A percentile compares a stretch with the other conserved stretches of the same genome.
These are phyloP conservation scores for Drepana arcuata DNA, from an alignment of 1,140 invertebrate genomes.

Conservation along the genomic window DNA sequence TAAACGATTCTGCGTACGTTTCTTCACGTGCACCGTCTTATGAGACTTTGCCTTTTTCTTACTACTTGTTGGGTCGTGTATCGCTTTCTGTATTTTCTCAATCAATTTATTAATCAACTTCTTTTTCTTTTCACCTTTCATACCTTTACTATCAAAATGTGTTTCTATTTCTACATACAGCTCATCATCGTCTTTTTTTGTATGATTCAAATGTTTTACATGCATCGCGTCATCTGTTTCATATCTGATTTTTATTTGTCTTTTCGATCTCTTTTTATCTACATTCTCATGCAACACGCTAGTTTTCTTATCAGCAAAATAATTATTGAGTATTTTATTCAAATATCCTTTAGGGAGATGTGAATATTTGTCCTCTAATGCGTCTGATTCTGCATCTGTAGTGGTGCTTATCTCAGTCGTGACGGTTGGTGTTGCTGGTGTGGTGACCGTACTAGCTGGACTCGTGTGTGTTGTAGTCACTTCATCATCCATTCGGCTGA, in stretches of 20 bases:
- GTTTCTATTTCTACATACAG: conserved; percentile 62
- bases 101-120: conserved; percentile 44
- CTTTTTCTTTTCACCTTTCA: conserved; percentile 47
- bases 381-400: too few relatives aligned
- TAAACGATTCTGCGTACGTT: conserved; percentile 46
- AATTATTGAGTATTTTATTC: too few relatives aligned
- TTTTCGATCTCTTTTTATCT: conserved; percentile 17
- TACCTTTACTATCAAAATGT: conserved; percentile 47
- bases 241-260: conserved; percentile 37
- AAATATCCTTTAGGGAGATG: too few relatives aligned
- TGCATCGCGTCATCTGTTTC: too few relatives aligned
- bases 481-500: conserved; percentile 20
- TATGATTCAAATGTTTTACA: too few relatives aligned
- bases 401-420: too few relatives aligned
- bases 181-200: conserved; percentile 37
- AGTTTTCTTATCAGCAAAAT: too few relatives aligned
- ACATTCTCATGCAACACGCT: too few relatives aligned
- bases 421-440: too few relatives aligned
- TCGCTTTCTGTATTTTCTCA: conserved; percentile 52
- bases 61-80: conserved; percentile 26
- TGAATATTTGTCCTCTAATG: too few relatives aligned
- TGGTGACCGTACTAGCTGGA: too few relatives aligned
- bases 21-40: conserved; percentile 36
- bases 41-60: conserved; percentile 15
- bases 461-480: background rate